Evolutionary conservation across 2,113 vertebrate genomes (phyloP).

Genomic region (Camelus dromedarius): DNA sequence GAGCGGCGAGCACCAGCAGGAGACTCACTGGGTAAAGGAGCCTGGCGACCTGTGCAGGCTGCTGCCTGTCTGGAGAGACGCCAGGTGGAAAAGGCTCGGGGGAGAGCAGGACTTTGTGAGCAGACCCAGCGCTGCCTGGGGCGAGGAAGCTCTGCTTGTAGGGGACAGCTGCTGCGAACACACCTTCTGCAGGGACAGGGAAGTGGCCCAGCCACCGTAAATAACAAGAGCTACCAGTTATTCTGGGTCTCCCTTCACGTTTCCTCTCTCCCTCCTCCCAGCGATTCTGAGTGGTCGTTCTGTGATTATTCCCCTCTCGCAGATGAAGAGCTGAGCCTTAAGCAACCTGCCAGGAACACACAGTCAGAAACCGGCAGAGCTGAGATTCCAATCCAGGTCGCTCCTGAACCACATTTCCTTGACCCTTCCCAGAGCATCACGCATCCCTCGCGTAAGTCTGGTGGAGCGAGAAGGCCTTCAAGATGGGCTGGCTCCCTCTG

Average conservation of each 20-base stretch:
- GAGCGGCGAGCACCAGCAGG: accelerated
- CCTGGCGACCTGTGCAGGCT: not conserved
- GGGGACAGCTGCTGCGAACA: accelerated
- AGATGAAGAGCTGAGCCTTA: not conserved
- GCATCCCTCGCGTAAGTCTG: not conserved
- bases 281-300: not conserved
- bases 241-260: accelerated
- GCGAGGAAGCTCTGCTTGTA: too few relatives aligned
- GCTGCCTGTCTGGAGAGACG: not conserved
- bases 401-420: not conserved
- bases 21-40: not conserved
- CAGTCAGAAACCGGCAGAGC: accelerated
- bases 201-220: accelerated
- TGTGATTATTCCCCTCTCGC: not conserved
- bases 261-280: not conserved
- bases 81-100: not conserved
- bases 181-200: not conserved
- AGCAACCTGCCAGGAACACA: not conserved
- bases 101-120: not conserved
- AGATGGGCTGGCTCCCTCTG: too few relatives aligned
- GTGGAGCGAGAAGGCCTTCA: not conserved
- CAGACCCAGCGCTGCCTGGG: accelerated
- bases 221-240: too few relatives aligned
- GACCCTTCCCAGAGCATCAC: accelerated
- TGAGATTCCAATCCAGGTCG: not conserved